Base-by-base conservation (phyloP, 2,113 vertebrate species). In the Hyperopisus bebe region DNA sequence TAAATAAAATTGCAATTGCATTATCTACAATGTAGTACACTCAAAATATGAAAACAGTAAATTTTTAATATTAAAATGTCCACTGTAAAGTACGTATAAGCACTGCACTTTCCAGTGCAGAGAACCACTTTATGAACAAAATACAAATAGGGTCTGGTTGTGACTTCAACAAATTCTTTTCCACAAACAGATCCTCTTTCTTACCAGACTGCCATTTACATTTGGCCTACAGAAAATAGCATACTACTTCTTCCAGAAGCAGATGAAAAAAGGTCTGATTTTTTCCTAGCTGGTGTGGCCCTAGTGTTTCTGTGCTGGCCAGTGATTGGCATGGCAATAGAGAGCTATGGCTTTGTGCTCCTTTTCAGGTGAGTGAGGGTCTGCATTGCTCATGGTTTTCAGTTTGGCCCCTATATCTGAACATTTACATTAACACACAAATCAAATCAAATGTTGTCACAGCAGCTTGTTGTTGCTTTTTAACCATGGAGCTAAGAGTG, bases 231-330 rank as follows among this genome's bases (percentile, higher is more conserved):
- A 90, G 89, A 97, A 95, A 92, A 98, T 96, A 0, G 94, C 95
- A 31, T 92, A 91, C 77, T 92, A 91, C 77, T 98, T 98, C 95
- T 97, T 98, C 94, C 97, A 98, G 93, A 90, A 93, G 88, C 95
- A 97, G 5, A 99, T 97, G 89, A 91, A 88, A 96, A 95, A 90
- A 97, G 96, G 10, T 97, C 95, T 39, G 93, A 96, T 88, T 98
- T 98, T 94, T 98, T 98, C 92, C 90, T 98, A 0, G 97, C 97
- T 0, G 97, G 98, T 0, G 93, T 98, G 44, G 0, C 93, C 6
- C 90, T 98, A 0, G 97, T 98, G n/a, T 94, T 99, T 9, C 92
- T 97, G 91, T 93, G 95, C 0, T 98, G 97, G 98, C 97, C 98
- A 0, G 87, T 97, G 31, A 93, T 97, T 88, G 98, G 97, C 9